phyloP scores from a whole-genome alignment of 92 coral and sea anemone species.

The Pocillopora grandis region DNA sequence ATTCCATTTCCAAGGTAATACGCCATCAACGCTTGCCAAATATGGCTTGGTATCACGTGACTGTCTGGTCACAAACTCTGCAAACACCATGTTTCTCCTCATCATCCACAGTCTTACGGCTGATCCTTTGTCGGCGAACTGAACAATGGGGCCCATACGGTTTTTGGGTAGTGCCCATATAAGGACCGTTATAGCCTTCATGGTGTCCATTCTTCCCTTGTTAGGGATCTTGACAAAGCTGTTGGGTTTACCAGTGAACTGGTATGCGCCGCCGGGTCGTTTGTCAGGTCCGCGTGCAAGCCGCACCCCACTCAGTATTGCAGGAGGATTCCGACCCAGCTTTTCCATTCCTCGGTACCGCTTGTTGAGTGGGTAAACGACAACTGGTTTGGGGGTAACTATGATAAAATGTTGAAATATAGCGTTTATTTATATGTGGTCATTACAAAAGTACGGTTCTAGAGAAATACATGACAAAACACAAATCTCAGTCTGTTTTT shows the following conservation, averaged over 20 bases:
- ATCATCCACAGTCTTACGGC: conserved; percentile 78
- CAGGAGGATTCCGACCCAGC: conserved; percentile 57
- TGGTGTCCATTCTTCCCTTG: conserved; percentile 65
- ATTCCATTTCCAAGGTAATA: conserved; percentile 77
- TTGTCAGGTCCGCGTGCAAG: conserved; percentile 63
- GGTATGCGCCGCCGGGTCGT: conserved; percentile 55
- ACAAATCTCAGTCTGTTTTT: too few relatives aligned
- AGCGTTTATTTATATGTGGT: background rate
- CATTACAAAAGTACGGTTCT: background rate
- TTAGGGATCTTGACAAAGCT: conserved; percentile 76
- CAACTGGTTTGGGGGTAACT: conserved; percentile 62
- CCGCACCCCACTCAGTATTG: conserved; percentile 42
- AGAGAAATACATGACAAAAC: too few relatives aligned
- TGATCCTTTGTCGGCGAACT: conserved; percentile 56
- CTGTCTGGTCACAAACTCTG: conserved; percentile 64
- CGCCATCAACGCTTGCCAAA: conserved; percentile 50
- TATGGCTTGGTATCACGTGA: conserved; percentile 50
- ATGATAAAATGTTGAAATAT: background rate
- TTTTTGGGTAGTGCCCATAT: conserved; percentile 74
- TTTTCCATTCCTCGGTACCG: conserved; percentile 46
- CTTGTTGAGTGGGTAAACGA: conserved; percentile 64
- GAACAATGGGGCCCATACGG: conserved; percentile 75
- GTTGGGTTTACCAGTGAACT: conserved; percentile 70
- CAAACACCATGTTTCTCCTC: conserved; percentile 65
- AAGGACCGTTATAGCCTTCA: conserved; percentile 66